These are phyloP conservation scores for Drosophila imparisetae DNA, from an alignment of 2,888 invertebrate species.

Conservation along the genomic window DNA sequence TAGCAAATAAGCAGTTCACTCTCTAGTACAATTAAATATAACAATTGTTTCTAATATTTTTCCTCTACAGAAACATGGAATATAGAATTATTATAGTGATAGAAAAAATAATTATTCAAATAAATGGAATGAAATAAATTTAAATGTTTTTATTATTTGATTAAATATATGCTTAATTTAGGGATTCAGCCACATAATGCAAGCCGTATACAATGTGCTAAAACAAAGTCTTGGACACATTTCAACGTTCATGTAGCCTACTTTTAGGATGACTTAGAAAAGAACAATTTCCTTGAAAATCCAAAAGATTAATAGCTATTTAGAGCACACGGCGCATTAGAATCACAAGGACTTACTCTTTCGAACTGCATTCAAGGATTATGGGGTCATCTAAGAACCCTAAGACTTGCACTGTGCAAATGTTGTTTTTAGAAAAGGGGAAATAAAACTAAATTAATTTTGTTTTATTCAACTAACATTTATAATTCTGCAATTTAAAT, in stretches of 20 bases:
- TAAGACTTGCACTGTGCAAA: neutral
- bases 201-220: neutral
- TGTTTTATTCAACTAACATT: neutral
- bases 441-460: neutral
- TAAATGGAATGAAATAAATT: neutral
- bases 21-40: constrained; percentile 29
- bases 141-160: neutral
- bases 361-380: neutral
- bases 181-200: neutral
- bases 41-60: constrained; percentile 8
- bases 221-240: neutral
- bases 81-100: too few relatives aligned
- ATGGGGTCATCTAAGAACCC: neutral
- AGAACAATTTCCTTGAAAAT: neutral
- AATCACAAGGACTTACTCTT: neutral
- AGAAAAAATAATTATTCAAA: neutral
- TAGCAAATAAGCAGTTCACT: constrained; percentile 20
- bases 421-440: neutral
- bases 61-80: neutral
- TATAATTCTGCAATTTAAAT: neutral
- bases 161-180: neutral
- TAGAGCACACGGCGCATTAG: neutral
- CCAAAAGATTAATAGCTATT: neutral
- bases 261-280: neutral
- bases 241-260: neutral